phyloP scores from a whole-genome alignment of 2,888 invertebrate species.

The Leptinotarsa rubiginosa region DNA sequence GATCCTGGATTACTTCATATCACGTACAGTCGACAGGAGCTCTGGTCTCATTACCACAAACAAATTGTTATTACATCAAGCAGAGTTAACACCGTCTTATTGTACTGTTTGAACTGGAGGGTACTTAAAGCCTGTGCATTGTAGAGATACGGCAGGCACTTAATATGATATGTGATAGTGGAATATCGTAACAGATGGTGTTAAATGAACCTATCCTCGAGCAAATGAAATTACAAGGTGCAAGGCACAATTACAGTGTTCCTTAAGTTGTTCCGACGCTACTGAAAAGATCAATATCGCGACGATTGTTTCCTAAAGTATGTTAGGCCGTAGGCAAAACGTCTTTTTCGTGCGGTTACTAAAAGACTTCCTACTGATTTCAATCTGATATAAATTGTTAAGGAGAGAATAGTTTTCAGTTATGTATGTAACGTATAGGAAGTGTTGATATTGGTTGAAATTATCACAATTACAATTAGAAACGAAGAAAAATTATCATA shows the following conservation, averaged over 20 bases:
- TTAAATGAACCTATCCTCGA: slow-evolving; percentile 60
- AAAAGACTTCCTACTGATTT: not conserved
- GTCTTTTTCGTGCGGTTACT: not conserved
- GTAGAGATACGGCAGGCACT: slow-evolving; percentile 15
- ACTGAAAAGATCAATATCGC: slow-evolving; percentile 57
- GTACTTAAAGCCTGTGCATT: slow-evolving; percentile 21
- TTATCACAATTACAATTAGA: no score
- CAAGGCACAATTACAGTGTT: slow-evolving; percentile 59
- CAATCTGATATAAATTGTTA: not conserved
- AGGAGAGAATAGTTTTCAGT: no score
- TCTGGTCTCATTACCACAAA: slow-evolving; percentile 6
- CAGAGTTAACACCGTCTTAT: slow-evolving; percentile 12
- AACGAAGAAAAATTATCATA: no score
- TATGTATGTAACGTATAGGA: no score
- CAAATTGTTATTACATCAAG: slow-evolving; percentile 18
- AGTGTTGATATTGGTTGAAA: no score
- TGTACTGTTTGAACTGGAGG: slow-evolving; percentile 9
- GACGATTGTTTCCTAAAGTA: slow-evolving; percentile 58
- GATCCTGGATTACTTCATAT: not conserved
- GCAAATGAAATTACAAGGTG: slow-evolving; percentile 62
- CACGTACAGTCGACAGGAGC: not conserved
- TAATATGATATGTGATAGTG: slow-evolving; percentile 36
- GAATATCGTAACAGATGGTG: slow-evolving; percentile 55
- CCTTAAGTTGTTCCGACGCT: slow-evolving; percentile 59
- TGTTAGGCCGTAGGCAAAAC: slow-evolving; percentile 20